These are phyloP conservation scores for Agelaius tricolor DNA, from an alignment of 2,113 vertebrate species.

Conservation along the genomic window DNA sequence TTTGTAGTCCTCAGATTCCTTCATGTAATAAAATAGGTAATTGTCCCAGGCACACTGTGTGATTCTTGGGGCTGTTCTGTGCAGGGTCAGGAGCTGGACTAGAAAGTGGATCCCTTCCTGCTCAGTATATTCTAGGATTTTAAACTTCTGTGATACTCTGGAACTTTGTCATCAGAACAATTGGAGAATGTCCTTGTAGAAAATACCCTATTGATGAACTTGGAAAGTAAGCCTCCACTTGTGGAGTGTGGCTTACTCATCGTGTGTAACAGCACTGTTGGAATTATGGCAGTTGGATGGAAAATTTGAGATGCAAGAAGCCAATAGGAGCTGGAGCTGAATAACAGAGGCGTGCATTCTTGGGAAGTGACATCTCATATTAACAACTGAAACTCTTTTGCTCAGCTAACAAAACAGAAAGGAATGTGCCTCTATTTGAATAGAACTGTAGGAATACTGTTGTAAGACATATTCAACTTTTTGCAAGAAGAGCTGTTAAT, in stretches of 20 bases:
- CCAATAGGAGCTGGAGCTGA: constrained; percentile 17
- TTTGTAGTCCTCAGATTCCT: not conserved
- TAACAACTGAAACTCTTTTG: constrained; percentile 33
- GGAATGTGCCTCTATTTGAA: constrained; percentile 32
- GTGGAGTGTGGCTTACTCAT: constrained; percentile 16
- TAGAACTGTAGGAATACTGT: not conserved
- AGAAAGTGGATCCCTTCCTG: not conserved
- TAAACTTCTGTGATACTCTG: not conserved
- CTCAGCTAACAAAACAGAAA: constrained; percentile 10
- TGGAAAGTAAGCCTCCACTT: not conserved
- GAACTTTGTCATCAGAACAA: not conserved
- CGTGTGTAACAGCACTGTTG: not conserved
- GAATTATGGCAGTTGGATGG: constrained; percentile 3
- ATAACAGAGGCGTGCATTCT: constrained; percentile 36
- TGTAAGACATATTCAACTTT: not conserved
- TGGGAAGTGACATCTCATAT: constrained; percentile 44
- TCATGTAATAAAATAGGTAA: not conserved
- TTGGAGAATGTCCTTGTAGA: not conserved
- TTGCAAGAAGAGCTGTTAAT: not conserved
- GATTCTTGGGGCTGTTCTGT: not conserved
- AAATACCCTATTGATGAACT: not conserved
- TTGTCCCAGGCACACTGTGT: not conserved
- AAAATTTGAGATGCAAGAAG: constrained; percentile 49
- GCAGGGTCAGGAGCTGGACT: not conserved
- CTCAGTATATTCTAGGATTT: not conserved